Evolutionary conservation across 2,888 invertebrate genomes (phyloP), one percentile per base, ranked within the genome.

Genomic region (Trichopoda pennipes): DNA sequence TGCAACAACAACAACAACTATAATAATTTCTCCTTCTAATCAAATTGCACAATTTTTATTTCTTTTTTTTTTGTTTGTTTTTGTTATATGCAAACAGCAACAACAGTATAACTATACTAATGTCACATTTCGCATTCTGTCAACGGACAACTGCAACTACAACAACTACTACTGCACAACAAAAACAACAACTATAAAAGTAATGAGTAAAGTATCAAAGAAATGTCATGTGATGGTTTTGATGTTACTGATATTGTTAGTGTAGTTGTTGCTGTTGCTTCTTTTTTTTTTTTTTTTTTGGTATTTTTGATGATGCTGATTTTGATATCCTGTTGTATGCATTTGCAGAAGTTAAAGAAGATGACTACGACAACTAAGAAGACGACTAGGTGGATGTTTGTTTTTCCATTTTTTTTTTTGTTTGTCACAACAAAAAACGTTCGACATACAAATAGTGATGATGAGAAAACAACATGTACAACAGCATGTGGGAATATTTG

Each of bases 41-140:
- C 82, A 82, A 82, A 82, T 79, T 82, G 82, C 79, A 79, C 35
- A 76, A 72, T 56, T 79, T 81, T 68, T 68, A 28, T 28, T 4
- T 76, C 61, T 58, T 19, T n/a, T 35, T 19, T 14, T 42, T 68
- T n/a, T 28, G 38, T 55, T 42, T 19, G 2, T 42, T 19, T 28
- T 53, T 68, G 23, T 14, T 12, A n/a, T 42, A 17, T 21, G 47
- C 56, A 56, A 74, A 56, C 55, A 64, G 44, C 61, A 7, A 47
- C 63, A 66, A 60, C 58, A 60, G 17, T n/a, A 77, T 64, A 79
- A 72, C 72, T 78, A 58, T 70, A 61, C 75, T 76, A 75, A 79
- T 82, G 82, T 68, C 79, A 82, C 82, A 82, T 82, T 82, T 79
- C 72, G 82, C 79, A 82, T 82, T 82, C 79, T 76, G 72, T 82